A percentile compares a stretch with the other conserved stretches of the same genome.
Conservation (phyloP, 2,113 vertebrate genomes). For the Hydrochoerus hydrochaeris region DNA sequence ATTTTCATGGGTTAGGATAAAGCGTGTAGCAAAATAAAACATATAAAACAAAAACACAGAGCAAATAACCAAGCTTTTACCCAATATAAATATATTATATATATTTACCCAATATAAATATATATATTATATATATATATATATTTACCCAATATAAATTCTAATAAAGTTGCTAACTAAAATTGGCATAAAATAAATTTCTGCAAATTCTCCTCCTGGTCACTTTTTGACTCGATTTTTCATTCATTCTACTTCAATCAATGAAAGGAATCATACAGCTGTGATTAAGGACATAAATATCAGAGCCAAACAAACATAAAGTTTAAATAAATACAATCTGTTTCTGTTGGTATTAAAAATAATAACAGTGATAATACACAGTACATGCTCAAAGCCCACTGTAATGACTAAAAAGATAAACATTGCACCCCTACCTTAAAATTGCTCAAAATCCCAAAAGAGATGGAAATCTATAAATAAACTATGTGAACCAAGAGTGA, state of each 20-base stretch:
- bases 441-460: not conserved
- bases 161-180: constrained; percentile 55
- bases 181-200: constrained; percentile 56
- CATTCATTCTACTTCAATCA: constrained; percentile 47
- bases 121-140: no score
- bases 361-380: not conserved
- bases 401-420: constrained; percentile 2
- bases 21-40: not conserved
- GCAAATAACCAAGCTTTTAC: not conserved
- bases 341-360: not conserved
- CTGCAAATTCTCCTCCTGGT: constrained; percentile 43
- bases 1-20: not conserved
- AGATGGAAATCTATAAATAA: not conserved
- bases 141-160: constrained; percentile 51
- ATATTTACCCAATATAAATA: constrained; percentile 51
- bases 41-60: not conserved
- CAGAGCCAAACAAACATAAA: not conserved
- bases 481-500: not conserved
- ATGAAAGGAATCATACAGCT: constrained; percentile 20
- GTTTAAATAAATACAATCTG: constrained; percentile 8
- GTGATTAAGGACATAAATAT: not conserved
- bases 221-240: constrained; percentile 52
- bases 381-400: not conserved
- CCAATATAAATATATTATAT: constrained; percentile 58
- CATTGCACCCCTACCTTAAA: not conserved